Evolutionary conservation across 2,113 vertebrate genomes (phyloP).

Genomic region (Hepsetus odoe): DNA sequence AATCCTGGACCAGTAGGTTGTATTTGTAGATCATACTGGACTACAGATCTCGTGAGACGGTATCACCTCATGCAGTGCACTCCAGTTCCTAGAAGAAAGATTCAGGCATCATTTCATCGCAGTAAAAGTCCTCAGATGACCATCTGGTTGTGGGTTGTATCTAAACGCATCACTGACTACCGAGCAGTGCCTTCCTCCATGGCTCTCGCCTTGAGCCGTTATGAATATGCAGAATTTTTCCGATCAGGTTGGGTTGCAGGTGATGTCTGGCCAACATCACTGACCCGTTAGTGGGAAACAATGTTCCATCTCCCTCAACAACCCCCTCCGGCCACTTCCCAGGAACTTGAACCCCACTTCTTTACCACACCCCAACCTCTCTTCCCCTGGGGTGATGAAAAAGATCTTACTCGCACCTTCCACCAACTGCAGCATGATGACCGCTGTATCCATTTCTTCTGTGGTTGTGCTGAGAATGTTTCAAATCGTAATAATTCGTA

Average conservation of each 20-base stretch:
- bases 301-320: conserved; percentile 12
- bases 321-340: neutral
- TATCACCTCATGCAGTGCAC: neutral
- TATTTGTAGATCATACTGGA: too few species aligned
- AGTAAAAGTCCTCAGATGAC: conserved; percentile 20
- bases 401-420: neutral
- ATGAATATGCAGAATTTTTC: conserved; percentile 42
- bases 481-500: neutral
- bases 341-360: neutral
- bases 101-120: neutral
- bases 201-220: conserved; percentile 18
- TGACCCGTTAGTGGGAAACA: conserved; percentile 40
- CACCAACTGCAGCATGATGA: too few species aligned
- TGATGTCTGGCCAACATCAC: conserved; percentile 27
- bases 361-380: conserved; percentile 8
- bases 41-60: too few species aligned
- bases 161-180: conserved; percentile 18
- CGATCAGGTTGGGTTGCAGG: conserved; percentile 16
- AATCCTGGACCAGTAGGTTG: too few species aligned
- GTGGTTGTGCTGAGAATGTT: neutral
- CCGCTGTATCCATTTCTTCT: neutral
- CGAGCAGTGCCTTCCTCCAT: conserved; percentile 1
- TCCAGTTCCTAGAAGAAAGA: neutral
- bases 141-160: conserved; percentile 34
- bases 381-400: conserved; percentile 6